phyloP scores from a whole-genome alignment of 2,888 invertebrate genomes.

The Slavum lentiscoides region DNA sequence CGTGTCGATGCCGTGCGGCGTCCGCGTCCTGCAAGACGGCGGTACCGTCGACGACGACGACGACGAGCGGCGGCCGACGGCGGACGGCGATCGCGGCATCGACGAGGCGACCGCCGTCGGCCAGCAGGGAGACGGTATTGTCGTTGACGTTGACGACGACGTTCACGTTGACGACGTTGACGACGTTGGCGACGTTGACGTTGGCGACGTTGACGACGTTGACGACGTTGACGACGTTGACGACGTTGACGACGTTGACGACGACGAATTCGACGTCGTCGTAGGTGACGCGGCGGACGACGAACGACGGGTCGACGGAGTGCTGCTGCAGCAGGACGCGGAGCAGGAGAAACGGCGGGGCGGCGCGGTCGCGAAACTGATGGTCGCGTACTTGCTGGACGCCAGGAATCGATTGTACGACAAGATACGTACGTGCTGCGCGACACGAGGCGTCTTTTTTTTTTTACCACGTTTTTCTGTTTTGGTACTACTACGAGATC shows the following conservation, averaged over 20 bases:
- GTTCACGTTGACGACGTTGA: too few relatives aligned
- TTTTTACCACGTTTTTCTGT: too few relatives aligned
- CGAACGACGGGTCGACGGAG: not conserved
- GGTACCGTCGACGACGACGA: too few relatives aligned
- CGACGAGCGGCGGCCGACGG: too few relatives aligned
- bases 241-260: not conserved
- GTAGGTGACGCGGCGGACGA: not conserved
- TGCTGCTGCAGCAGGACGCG: not conserved
- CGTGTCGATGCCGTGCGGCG: slow-evolving; percentile 29
- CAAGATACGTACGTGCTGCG: slow-evolving; percentile 24
- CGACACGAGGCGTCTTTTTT: too few relatives aligned
- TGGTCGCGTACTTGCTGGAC: not conserved
- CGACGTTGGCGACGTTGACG: too few relatives aligned
- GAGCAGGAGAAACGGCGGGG: not conserved
- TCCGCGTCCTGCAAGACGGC: not conserved
- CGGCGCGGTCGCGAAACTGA: not conserved
- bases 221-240: not conserved
- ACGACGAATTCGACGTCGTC: not conserved
- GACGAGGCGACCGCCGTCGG: not conserved
- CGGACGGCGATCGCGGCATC: too few relatives aligned
- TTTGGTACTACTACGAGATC: too few relatives aligned
- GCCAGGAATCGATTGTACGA: slow-evolving; percentile 11
- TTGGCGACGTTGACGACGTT: too few relatives aligned
- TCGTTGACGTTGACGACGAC: not conserved
- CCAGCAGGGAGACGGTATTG: not conserved